phyloP scores from a whole-genome alignment of 2,888 invertebrate species.

The Hofmannophila pseudospretella region DNA sequence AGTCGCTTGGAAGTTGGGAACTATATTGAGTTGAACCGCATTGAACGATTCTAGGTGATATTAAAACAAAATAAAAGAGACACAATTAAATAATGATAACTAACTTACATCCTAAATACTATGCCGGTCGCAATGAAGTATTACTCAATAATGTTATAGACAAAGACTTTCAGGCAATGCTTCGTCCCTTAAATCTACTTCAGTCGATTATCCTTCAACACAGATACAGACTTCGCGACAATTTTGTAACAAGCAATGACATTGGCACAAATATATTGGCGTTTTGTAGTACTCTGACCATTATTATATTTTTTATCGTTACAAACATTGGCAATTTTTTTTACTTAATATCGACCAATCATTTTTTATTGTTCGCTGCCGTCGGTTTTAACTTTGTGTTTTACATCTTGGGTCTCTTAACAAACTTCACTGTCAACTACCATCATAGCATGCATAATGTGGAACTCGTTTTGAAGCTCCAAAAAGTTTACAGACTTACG shows the following conservation, averaged over 20 bases:
- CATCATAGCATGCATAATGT: neutral
- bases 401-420: neutral
- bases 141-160: neutral
- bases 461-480: neutral
- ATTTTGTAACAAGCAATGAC: neutral
- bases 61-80: too few species aligned
- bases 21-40: too few species aligned
- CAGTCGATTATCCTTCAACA: neutral
- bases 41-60: too few species aligned
- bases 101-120: too few species aligned
- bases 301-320: neutral
- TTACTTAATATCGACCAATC: neutral
- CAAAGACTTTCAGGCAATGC: neutral
- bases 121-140: neutral
- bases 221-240: slow-evolving; percentile 1
- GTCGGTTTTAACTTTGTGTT: neutral
- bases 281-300: too few species aligned
- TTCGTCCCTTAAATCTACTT: neutral
- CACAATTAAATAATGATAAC: too few species aligned
- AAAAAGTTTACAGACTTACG: neutral
- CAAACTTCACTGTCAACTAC: neutral
- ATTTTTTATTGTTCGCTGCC: neutral
- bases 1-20: too few species aligned
- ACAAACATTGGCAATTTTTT: neutral
- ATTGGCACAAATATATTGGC: neutral